Conservation (phyloP, 2,113 vertebrate genomes). For the Odobenus rosmarus region DNA sequence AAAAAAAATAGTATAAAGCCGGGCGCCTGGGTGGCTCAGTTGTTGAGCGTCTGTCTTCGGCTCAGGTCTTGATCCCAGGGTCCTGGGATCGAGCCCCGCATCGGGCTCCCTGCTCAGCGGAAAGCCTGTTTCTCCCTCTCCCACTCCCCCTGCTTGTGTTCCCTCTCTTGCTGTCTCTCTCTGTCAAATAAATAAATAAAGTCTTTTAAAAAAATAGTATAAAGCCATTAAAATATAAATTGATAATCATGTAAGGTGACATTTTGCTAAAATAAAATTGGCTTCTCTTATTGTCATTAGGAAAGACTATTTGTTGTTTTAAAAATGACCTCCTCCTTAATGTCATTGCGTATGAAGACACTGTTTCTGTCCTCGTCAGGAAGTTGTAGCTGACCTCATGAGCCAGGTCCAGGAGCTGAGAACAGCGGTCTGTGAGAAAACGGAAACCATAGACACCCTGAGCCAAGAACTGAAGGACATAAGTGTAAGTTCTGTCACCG, state of each 20-base stretch:
- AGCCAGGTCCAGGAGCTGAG: conserved; percentile 94
- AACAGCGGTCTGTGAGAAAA: conserved; percentile 88
- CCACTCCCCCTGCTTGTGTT: too few relatives aligned
- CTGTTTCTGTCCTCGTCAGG: conserved; percentile 83
- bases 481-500: conserved; percentile 86
- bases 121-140: too few relatives aligned
- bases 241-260: neutral
- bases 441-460: conserved; percentile 88
- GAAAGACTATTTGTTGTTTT: neutral
- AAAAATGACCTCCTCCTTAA: neutral
- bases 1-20: neutral
- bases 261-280: conserved; percentile 51
- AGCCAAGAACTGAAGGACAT: conserved; percentile 92
- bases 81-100: too few relatives aligned
- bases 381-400: conserved; percentile 92
- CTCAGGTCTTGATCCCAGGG: too few relatives aligned
- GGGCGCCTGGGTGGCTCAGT: too few relatives aligned
- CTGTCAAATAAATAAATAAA: too few relatives aligned
- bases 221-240: conserved; percentile 14
- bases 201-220: neutral
- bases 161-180: too few relatives aligned
- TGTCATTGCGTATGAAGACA: neutral
- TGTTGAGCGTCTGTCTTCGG: too few relatives aligned
- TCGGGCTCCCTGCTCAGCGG: too few relatives aligned
- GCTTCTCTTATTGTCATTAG: neutral